Evolutionary conservation across 2,797 vertebrate genomes (phyloP), one percentile per base, ranked within the genome.

Genomic region (Karalla daura): DNA sequence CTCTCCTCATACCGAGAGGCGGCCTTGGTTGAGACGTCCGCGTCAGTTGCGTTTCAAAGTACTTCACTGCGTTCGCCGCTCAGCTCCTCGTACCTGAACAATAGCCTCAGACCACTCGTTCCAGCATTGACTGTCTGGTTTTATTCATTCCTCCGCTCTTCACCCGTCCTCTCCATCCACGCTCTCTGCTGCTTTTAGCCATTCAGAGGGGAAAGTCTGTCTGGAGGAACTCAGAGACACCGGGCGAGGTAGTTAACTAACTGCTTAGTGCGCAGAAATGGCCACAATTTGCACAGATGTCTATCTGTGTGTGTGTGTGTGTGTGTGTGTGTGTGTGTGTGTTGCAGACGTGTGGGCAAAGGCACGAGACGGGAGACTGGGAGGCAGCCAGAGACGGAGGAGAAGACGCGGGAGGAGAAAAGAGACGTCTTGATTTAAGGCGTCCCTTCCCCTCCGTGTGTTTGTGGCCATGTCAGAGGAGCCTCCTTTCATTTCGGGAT

Each of bases 211-310:
- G 67, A 81, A 58, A 64, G 53, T 25, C 44, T 50, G 66, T 44
- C 37, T 45, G 46, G 74, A 61, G 63, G 74, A 83, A 86, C 76
- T 62, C 66, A 11, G 18, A 17, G 25, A 81, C 78, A 76, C 74
- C 9, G 39, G 46, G 63, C 60, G 24, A 51, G 63, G 74, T 74
- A 75, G 79, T 87, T 83, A 82, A 65, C 62, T 60, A 74, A 80
- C 56, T 83, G 70, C 73, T 78, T 41, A 77, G 62, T 63, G 62
- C 50, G 70, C 55, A 45, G 52, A 70, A 58, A 68, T 51, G 50
- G 52, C 23, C 46, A 20, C 18, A 21, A 64, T 25, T 13, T 54
- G 53, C 37, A 47, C 23, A 40, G 25, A 14, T 5, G 35, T 30
- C 28, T 6, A 10, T 7, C 28, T 1, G 28, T 10, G 44, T 39